Conservation (phyloP, 2,113 vertebrate genomes). For the Vidua chalybeata region DNA sequence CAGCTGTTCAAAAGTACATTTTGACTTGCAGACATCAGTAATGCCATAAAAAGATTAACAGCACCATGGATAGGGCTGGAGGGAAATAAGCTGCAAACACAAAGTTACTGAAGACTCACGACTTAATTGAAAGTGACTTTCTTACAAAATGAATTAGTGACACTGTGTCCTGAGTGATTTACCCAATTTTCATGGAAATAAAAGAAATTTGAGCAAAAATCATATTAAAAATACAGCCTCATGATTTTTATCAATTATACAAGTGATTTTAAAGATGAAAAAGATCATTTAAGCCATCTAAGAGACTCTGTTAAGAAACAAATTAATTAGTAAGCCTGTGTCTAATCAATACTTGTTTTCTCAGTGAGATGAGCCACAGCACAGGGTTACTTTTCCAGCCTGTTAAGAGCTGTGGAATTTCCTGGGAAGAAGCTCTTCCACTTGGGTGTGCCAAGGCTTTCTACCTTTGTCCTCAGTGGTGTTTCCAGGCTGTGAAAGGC, state of each 20-base stretch:
- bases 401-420: background rate
- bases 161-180: background rate
- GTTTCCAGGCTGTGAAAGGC: background rate
- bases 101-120: background rate
- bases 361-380: background rate
- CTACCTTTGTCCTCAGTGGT: background rate
- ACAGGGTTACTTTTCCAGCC: background rate
- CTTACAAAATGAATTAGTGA: background rate
- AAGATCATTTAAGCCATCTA: background rate
- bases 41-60: background rate
- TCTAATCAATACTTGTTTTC: background rate
- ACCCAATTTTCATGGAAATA: background rate
- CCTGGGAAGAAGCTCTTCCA: background rate
- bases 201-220: background rate
- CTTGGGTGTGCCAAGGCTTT: background rate
- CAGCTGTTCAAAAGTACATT: background rate
- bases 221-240: background rate
- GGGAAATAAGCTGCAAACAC: background rate
- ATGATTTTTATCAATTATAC: background rate
- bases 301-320: background rate
- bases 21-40: background rate
- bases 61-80: background rate
- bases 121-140: background rate
- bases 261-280: background rate
- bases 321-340: background rate